Base-by-base conservation (phyloP, 2,113 vertebrate species). In the Varanus salvator region DNA sequence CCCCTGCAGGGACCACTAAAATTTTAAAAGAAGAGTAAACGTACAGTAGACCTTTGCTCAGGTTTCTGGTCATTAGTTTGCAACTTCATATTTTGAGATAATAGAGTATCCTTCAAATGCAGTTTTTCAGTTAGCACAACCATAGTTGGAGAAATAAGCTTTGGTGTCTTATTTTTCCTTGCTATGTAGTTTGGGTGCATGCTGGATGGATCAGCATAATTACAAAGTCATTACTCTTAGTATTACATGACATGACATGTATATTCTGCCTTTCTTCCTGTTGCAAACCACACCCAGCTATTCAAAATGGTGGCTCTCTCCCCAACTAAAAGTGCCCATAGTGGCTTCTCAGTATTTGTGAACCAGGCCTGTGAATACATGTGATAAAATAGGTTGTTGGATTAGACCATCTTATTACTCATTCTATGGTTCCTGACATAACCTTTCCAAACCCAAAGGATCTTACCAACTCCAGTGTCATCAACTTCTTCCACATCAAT, bases 401-500 rank as follows among this genome's bases (percentile, higher is more conserved):
- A 60, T 54, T 23, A 64, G 31, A 86, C 38, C 23, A 54, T 34
- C 34, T 8, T 60, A 48, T 77, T 77, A 86, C 25, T 64, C 57
- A 68, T 80, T 80, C 86, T 69, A 12, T 68, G 6, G 19, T 77
- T 80, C 60, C 44, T 87, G 27, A 87, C 68, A 77, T 80, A 5
- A 57, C 69, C 48, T 52, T 85, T 29, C 6, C 14, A 14, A 69
- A 17, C 21, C 27, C 64, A 17, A 44, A 25, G 11, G 12, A n/a
- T 87, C 89, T 97, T 95, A 97, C 97, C 97, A 85, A 96, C 94
- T 90, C 94, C 97, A 44, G 97, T 96, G 91, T 97, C 96, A 91
- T 97, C 97, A 23, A 95, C 96, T 96, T 98, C 98, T 66, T 99
- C 98, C 92, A 99, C 98, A 60, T 98, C 97, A 84, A 99, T 95